Percentiles rank a stretch among this genome's conserved stretches.
Evolutionary conservation across 2,888 invertebrate genomes (phyloP).

Genomic region (Idaea straminata): DNA sequence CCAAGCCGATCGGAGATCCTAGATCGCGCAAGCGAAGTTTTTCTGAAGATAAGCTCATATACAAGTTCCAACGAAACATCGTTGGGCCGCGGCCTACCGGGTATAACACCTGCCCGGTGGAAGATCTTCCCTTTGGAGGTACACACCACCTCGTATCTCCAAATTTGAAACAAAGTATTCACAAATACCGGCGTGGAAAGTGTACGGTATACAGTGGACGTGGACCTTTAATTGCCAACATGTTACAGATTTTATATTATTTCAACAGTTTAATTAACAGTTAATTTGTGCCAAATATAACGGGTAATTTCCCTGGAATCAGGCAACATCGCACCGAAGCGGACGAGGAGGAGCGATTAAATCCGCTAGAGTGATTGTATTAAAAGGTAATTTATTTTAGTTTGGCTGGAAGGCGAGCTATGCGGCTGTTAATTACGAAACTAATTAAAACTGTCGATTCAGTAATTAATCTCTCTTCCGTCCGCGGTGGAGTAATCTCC

Average conservation of each 20-base stretch:
- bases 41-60: too few relatives aligned
- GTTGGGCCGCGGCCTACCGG: too few relatives aligned
- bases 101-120: too few relatives aligned
- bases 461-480: slow-evolving; percentile 71
- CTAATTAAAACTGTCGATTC: slow-evolving; percentile 78
- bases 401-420: slow-evolving; percentile 59
- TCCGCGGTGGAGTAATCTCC: slow-evolving; percentile 3
- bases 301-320: slow-evolving; percentile 13
- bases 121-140: too few relatives aligned
- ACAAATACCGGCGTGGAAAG: too few relatives aligned
- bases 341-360: slow-evolving; percentile 43
- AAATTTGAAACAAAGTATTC: too few relatives aligned
- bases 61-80: too few relatives aligned
- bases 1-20: too few relatives aligned
- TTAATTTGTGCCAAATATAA: slow-evolving; percentile 9
- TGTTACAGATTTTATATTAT: neutral
- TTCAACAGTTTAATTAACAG: neutral
- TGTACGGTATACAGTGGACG: neutral
- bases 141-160: too few relatives aligned
- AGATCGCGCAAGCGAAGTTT: too few relatives aligned
- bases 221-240: neutral
- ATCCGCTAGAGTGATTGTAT: slow-evolving; percentile 63
- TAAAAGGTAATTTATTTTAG: slow-evolving; percentile 76
- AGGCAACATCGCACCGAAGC: slow-evolving; percentile 13
- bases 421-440: slow-evolving; percentile 73